phyloP scores from a whole-genome alignment of 2,797 vertebrate genomes.

The Setipinna tenuifilis region DNA sequence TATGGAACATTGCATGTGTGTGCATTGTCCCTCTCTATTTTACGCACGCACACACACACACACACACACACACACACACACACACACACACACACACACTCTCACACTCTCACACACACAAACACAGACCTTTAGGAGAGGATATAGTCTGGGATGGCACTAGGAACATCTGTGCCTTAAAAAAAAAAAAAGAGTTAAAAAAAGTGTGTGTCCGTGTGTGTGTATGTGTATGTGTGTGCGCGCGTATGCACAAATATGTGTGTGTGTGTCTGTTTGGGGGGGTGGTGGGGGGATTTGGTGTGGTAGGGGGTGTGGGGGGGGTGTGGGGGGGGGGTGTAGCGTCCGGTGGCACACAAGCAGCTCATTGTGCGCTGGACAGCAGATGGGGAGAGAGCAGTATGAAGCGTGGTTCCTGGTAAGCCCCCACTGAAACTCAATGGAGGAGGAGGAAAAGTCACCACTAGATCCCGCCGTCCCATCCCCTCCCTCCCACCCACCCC shows the following conservation, averaged over 20 bases:
- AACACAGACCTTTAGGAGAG: conserved; percentile 34
- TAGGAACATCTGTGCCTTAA: conserved; percentile 82
- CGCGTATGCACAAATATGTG: neutral
- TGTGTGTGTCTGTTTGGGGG: too few species aligned
- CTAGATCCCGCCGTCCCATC: neutral
- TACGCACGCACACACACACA: neutral
- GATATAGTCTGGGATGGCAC: conserved; percentile 68
- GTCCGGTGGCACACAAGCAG: conserved; percentile 78
- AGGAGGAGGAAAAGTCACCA: conserved; percentile 36
- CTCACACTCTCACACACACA: neutral
- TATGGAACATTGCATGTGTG: neutral
- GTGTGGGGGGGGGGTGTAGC: conserved; percentile 66
- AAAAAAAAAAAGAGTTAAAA: conserved; percentile 55
- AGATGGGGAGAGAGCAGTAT: conserved; percentile 82
- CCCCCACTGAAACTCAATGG: conserved; percentile 74
- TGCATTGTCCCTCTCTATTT: too few species aligned
- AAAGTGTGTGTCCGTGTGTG: neutral
- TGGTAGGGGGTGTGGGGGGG: conserved; percentile 50
- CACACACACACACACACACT: neutral
- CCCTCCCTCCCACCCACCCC: neutral
- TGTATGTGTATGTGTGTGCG: neutral
- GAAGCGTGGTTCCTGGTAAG: conserved; percentile 80
- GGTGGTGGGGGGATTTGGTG: too few species aligned
- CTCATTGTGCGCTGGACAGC: conserved; percentile 84
- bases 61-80: conserved; percentile 13